Percentiles rank a stretch among this genome's conserved stretches.
These are phyloP conservation scores for Danio choprae DNA, from an alignment of 2,797 vertebrate genomes.

Conservation along the genomic window DNA sequence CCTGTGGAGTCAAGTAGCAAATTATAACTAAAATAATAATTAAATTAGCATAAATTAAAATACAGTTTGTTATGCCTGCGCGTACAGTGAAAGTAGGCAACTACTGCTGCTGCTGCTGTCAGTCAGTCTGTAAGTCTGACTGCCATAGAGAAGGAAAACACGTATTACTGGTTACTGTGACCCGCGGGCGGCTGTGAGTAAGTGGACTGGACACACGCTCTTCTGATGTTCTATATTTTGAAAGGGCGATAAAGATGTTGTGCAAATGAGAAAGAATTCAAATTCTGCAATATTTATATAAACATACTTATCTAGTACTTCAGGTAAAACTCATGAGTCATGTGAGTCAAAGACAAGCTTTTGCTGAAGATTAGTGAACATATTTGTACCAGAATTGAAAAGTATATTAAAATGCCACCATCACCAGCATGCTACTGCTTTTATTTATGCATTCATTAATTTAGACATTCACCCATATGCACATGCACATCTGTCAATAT, in stretches of 20 bases:
- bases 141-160: background rate
- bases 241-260: slow-evolving; percentile 1
- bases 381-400: no score
- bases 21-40: background rate
- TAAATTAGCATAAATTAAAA: background rate
- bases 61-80: no score
- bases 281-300: background rate
- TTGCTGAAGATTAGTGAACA: no score
- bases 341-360: no score
- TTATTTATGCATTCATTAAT: background rate
- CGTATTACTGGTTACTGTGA: background rate
- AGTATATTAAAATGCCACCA: no score
- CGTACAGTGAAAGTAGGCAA: background rate
- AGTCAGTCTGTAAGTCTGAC: background rate
- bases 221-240: background rate
- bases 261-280: background rate
- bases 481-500: background rate
- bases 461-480: background rate
- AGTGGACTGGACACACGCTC: background rate
- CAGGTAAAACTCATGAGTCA: no score
- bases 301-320: background rate
- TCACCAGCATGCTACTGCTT: background rate
- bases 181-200: no score
- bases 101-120: no score
- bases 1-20: background rate